phyloP scores from a whole-genome alignment of 2,888 invertebrate species.

The Adineta ricciae region DNA sequence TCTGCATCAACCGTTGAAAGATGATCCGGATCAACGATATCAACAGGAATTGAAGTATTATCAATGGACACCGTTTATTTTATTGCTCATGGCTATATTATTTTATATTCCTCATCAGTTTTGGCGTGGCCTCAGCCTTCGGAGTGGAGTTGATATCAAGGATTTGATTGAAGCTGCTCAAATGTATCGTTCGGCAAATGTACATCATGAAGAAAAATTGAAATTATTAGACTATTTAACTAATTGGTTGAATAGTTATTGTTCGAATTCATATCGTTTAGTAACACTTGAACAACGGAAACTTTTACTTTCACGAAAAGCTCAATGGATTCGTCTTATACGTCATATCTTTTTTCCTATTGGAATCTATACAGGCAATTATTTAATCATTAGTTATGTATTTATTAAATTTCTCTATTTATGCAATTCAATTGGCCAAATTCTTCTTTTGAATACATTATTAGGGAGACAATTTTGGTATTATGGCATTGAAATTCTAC shows the following conservation, averaged over 20 bases:
- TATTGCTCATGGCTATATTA: slow-evolving; percentile 29
- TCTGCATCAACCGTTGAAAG: not conserved
- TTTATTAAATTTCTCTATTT: slow-evolving; percentile 30
- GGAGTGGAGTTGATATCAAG: slow-evolving; percentile 28
- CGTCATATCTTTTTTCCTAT: slow-evolving; percentile 18
- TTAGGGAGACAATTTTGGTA: slow-evolving; percentile 26
- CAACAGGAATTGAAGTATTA: slow-evolving; percentile 29
- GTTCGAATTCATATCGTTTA: slow-evolving; percentile 22
- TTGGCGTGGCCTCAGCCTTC: slow-evolving; percentile 27
- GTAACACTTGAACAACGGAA: not conserved
- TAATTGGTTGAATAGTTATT: slow-evolving; percentile 26
- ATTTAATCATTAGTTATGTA: slow-evolving; percentile 29
- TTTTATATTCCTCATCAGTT: slow-evolving; percentile 33
- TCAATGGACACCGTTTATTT: slow-evolving; percentile 34
- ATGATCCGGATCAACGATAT: not conserved
- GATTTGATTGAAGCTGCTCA: slow-evolving; percentile 33
- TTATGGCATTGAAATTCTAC: slow-evolving; percentile 5
- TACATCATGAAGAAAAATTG: slow-evolving; percentile 16
- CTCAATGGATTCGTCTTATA: not conserved
- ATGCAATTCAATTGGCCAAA: slow-evolving; percentile 32
- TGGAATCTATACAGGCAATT: slow-evolving; percentile 32
- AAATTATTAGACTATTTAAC: slow-evolving; percentile 31
- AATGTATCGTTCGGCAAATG: slow-evolving; percentile 27
- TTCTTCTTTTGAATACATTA: slow-evolving; percentile 30
- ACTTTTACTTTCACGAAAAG: not conserved